Evolutionary conservation across 1,140 invertebrate genomes (phyloP).

Genomic region (Gonatopus flavifemur): DNA sequence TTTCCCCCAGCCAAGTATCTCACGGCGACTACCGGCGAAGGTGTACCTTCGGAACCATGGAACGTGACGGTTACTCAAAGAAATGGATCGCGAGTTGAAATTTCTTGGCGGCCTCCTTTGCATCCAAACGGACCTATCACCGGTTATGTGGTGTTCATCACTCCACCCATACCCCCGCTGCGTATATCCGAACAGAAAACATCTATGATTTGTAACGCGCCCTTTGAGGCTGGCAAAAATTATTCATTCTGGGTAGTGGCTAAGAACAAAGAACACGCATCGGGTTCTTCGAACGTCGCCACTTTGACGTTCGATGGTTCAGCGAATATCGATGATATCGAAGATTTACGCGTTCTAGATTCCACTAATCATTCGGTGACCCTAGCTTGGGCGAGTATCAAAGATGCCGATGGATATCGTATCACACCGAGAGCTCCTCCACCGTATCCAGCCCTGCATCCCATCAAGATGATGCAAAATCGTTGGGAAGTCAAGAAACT

Average conservation of each 20-base stretch:
- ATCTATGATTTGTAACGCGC: slow-evolving; percentile 58
- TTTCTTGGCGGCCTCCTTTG: slow-evolving; percentile 69
- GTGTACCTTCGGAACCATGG: slow-evolving; percentile 66
- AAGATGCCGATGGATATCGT: slow-evolving; percentile 65
- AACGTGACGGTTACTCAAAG: slow-evolving; percentile 67
- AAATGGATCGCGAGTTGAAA: slow-evolving; percentile 64
- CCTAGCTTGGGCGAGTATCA: slow-evolving; percentile 64
- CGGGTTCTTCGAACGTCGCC: slow-evolving; percentile 61
- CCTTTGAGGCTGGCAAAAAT: slow-evolving; percentile 64
- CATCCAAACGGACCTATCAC: slow-evolving; percentile 66
- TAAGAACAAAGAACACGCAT: slow-evolving; percentile 63
- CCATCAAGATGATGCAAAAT: slow-evolving; percentile 45
- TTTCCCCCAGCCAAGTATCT: slow-evolving; percentile 66
- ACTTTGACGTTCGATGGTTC: slow-evolving; percentile 64
- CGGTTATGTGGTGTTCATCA: slow-evolving; percentile 66
- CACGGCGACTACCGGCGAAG: slow-evolving; percentile 65
- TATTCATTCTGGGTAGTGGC: slow-evolving; percentile 82
- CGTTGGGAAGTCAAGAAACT: slow-evolving; percentile 60
- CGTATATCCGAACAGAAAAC: slow-evolving; percentile 44
- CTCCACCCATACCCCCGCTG: slow-evolving; percentile 60
- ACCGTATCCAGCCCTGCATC: slow-evolving; percentile 58
- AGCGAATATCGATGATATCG: slow-evolving; percentile 64
- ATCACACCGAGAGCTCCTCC: slow-evolving; percentile 56
- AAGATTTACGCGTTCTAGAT: slow-evolving; percentile 58
- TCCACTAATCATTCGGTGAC: slow-evolving; percentile 58